These are phyloP conservation scores for Malurus melanocephalus DNA, from an alignment of 2,113 vertebrate genomes.

Conservation along the genomic window DNA sequence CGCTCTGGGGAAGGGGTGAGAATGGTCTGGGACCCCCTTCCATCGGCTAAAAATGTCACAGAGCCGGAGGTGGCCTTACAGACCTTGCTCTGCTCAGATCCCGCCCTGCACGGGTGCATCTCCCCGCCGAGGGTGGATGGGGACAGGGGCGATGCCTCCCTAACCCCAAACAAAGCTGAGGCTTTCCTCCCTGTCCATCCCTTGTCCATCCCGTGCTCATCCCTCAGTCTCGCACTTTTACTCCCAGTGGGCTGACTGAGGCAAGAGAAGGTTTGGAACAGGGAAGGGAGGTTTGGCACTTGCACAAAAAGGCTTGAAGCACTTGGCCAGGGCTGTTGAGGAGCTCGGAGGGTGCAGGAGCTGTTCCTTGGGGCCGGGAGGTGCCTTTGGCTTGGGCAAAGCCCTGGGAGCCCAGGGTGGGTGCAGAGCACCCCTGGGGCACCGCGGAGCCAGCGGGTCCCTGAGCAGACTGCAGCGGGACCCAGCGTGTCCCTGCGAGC, in stretches of 20 bases:
- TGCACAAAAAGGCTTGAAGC: background rate
- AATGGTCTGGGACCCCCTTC: background rate
- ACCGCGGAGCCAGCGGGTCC: fast-evolving
- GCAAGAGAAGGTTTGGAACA: background rate
- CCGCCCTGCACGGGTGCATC: background rate
- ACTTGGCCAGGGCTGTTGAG: background rate
- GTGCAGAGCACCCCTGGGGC: background rate
- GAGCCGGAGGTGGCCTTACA: background rate
- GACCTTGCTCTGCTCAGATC: background rate
- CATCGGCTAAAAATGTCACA: fast-evolving
- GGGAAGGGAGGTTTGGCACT: background rate
- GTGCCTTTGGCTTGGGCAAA: background rate
- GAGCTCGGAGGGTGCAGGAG: background rate
- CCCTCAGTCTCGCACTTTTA: background rate
- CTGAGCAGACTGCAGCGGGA: background rate
- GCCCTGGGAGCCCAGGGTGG: background rate
- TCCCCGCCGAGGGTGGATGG: fast-evolving
- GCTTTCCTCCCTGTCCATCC: background rate
- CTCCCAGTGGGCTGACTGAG: background rate
- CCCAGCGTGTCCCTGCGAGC: background rate
- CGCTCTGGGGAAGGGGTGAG: background rate
- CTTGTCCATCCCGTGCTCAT: background rate
- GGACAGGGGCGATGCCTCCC: too few relatives aligned
- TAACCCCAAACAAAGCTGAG: background rate
- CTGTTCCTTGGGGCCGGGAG: background rate